A percentile compares a stretch with the other conserved stretches of the same genome.
These are phyloP conservation scores for Mirza zaza DNA, from an alignment of 2,113 vertebrate genomes.

Conservation along the genomic window DNA sequence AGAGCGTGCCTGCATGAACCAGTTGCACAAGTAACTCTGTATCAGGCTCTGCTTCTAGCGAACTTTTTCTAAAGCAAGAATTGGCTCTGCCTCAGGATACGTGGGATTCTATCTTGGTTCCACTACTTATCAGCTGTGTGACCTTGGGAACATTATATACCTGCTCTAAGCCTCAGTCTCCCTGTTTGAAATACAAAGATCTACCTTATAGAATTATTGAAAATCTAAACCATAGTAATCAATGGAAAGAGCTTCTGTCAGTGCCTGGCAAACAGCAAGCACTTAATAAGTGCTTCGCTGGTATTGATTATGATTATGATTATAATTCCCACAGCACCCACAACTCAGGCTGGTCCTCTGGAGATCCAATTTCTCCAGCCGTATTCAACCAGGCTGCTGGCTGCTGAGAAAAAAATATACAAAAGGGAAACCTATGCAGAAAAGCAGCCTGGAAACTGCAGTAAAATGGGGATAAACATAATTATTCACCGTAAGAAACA, in stretches of 20 bases:
- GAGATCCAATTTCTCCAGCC: not conserved
- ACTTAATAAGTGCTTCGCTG: not conserved
- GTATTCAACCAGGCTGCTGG: not conserved
- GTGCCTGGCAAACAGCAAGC: not conserved
- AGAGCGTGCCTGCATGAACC: not conserved
- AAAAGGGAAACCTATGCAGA: not conserved
- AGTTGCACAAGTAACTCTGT: not conserved
- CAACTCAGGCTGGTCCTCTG: not conserved
- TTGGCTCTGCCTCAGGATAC: not conserved
- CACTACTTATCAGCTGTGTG: not conserved
- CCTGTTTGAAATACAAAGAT: not conserved
- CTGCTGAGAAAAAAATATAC: not conserved
- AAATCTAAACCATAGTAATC: not conserved
- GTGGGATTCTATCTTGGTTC: not conserved
- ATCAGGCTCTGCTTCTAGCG: not conserved
- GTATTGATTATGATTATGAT: conserved; percentile 3
- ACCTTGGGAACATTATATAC: not conserved
- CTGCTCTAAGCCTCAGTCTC: not conserved
- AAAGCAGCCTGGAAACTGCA: not conserved
- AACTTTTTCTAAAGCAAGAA: not conserved
- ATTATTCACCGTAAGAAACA: not conserved
- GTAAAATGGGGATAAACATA: not conserved
- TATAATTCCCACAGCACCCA: not conserved
- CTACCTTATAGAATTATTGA: not conserved
- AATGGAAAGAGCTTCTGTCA: not conserved